phyloP scores from a whole-genome alignment of 2,113 vertebrate genomes.

The Mesoclemmys tuberculata region DNA sequence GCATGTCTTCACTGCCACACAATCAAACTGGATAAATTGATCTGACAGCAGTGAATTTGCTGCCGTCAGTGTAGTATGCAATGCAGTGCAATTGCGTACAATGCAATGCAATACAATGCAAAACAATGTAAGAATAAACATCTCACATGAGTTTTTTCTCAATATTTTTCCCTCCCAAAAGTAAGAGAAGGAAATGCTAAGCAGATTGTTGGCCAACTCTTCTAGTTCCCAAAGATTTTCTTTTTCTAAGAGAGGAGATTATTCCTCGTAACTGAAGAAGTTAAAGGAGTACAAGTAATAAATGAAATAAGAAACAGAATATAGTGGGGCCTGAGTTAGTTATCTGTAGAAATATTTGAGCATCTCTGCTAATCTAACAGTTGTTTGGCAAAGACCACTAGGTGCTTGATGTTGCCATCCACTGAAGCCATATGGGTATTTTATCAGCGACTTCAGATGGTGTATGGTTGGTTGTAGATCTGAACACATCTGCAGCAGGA shows the following conservation, averaged over 20 bases:
- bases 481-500: background rate
- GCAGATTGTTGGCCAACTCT: conserved; percentile 39
- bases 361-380: conserved; percentile 30
- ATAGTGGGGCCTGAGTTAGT: background rate
- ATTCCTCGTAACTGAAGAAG: conserved; percentile 58
- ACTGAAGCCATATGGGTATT: background rate
- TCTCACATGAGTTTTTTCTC: conserved; percentile 54
- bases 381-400: conserved; percentile 29
- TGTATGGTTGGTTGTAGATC: background rate
- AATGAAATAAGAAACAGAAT: conserved; percentile 18
- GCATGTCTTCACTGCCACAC: too few relatives aligned
- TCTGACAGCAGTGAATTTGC: too few relatives aligned
- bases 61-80: too few relatives aligned
- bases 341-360: background rate
- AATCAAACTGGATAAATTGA: too few relatives aligned
- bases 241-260: conserved; percentile 42
- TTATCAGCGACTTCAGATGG: background rate
- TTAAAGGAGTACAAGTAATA: conserved; percentile 53
- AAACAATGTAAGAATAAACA: conserved; percentile 3
- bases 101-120: too few relatives aligned
- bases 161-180: background rate
- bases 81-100: too few relatives aligned
- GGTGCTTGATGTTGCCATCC: background rate
- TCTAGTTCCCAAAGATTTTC: conserved; percentile 58
- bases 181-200: conserved; percentile 33